A percentile compares a stretch with the other conserved stretches of the same genome.
Conservation (phyloP, 2,113 vertebrate species). For the Bucco capensis region DNA sequence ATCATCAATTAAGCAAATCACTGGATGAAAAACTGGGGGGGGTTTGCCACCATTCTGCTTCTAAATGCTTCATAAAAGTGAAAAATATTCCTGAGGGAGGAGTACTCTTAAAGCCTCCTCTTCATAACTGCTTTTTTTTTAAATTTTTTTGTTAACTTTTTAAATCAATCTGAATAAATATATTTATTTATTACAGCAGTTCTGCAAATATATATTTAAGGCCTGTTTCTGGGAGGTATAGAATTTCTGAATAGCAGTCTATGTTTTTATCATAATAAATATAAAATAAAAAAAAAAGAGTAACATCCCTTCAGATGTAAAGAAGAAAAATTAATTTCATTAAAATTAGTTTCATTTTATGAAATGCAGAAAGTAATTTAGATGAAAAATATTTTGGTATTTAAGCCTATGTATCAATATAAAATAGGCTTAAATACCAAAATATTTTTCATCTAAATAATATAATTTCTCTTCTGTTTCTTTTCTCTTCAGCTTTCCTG, state of each 20-base stretch:
- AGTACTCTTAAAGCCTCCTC: neutral
- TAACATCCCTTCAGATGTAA: neutral
- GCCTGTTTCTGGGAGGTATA: neutral
- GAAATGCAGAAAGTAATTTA: neutral
- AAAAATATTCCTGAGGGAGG: neutral
- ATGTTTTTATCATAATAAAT: neutral
- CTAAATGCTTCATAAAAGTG: neutral
- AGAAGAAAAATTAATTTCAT: too few relatives aligned
- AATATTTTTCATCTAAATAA: too few relatives aligned
- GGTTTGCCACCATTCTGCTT: neutral
- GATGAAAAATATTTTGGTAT: neutral
- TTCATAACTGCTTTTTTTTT: neutral
- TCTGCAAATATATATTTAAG: neutral
- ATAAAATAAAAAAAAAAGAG: neutral
- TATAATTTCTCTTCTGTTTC: neutral
- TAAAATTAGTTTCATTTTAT: neutral
- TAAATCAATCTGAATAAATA: neutral
- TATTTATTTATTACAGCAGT: neutral
- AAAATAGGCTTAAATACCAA: too few relatives aligned
- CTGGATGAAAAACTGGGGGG: accelerated
- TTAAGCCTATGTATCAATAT: too few relatives aligned
- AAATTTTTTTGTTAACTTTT: neutral
- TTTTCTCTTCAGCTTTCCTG: neutral
- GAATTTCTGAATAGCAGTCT: neutral
- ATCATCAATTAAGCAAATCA: neutral